Evolutionary conservation across 2,113 vertebrate species (phyloP), one percentile per base, ranked within the genome.

Genomic region (Calidris pygmaea): DNA sequence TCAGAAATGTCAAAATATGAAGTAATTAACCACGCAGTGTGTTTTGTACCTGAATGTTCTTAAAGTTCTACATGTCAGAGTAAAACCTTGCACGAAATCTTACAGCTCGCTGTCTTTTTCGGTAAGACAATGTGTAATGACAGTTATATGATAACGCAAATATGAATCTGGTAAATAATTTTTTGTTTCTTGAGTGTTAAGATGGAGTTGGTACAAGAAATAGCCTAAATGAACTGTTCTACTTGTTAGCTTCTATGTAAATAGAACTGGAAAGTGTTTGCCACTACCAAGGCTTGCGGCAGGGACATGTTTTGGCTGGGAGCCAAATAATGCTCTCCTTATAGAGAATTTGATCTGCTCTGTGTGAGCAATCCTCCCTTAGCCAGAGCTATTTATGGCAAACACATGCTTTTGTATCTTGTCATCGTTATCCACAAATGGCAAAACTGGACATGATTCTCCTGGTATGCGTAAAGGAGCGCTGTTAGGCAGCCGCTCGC

Each of bases 381-480:
- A 97, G 98, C 98, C 98, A 98, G 97, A 98, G 98, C 98, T 99
- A 99, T 99, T 99, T 99, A 99, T 99, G 98, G 99, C 98, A 98
- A 98, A 98, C 98, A 98, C 98, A 98, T 99, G 98, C 98, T 99
- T 98, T 98, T 99, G 98, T 99, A 98, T 99, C 99, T 98, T 99
- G 99, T 99, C 99, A 99, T 99, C 98, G 96, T 98, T 98, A 98
- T 98, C 98, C 98, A 98, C 98, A 99, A 98, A 99, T 98, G 99
- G 99, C 98, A 98, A 98, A 99, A 98, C 98, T 98, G 98, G 98
- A 98, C 98, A 98, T 96, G 98, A 98, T 98, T 98, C 97, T 98
- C 95, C 96, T 98, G 98, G 98, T 98, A 98, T 98, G 98, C 89
- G 83, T 98, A 98, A 98, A 98, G 97, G 94, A 98, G 96, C 72